phyloP scores from a whole-genome alignment of 2,888 invertebrate species.

The Melieria crassipennis region DNA sequence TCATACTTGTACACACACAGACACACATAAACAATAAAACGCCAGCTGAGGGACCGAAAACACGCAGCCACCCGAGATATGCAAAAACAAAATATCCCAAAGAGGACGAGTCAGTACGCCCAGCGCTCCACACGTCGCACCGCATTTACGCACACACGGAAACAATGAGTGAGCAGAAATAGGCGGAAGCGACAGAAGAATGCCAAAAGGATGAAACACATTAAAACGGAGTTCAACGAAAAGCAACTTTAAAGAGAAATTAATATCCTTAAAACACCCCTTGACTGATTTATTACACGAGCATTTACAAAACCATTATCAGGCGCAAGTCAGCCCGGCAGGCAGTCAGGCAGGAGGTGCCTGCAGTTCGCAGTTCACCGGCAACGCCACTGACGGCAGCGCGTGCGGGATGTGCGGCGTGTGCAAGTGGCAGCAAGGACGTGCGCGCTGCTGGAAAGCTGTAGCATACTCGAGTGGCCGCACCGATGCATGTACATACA shows the following conservation, averaged over 20 bases:
- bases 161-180: slow-evolving; percentile 27
- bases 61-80: too few species aligned
- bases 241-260: slow-evolving; percentile 56
- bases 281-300: slow-evolving; percentile 58
- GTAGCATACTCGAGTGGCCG: too few species aligned
- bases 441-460: too few species aligned
- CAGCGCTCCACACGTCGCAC: slow-evolving; percentile 2
- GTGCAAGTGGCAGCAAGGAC: too few species aligned
- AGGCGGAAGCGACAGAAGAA: slow-evolving; percentile 36
- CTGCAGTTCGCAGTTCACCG: not conserved
- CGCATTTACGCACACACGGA: slow-evolving; percentile 19
- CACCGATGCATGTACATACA: too few species aligned
- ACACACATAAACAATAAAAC: too few species aligned
- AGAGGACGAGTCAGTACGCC: not conserved
- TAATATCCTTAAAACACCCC: slow-evolving; percentile 57
- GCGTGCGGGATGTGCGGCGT: too few species aligned
- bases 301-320: slow-evolving; percentile 57
- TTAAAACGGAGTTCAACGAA: slow-evolving; percentile 45
- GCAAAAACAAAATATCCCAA: too few species aligned
- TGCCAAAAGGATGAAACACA: slow-evolving; percentile 45
- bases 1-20: too few species aligned
- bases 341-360: slow-evolving; percentile 2
- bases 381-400: too few species aligned
- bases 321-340: slow-evolving; percentile 20
- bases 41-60: too few species aligned